Conservation (phyloP, 2,888 invertebrate genomes). For the Agrenia bidenticulata region DNA sequence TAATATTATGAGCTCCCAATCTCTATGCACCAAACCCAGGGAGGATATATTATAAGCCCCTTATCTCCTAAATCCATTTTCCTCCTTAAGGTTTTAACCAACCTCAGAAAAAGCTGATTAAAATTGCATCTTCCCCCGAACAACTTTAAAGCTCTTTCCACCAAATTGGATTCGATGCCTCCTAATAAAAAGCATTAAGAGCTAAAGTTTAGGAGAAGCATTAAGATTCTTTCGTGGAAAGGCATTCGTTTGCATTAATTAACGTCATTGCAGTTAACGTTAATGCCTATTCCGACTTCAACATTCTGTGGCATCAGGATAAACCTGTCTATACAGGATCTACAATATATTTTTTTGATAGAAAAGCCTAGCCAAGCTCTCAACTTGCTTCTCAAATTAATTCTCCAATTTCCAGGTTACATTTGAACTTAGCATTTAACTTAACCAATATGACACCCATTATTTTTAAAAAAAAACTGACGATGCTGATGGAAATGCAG, state of each 20-base stretch:
- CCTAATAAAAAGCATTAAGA: slow-evolving; percentile 10
- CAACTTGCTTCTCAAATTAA: no score
- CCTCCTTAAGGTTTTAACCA: neutral
- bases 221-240: slow-evolving; percentile 15
- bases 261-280: slow-evolving; percentile 15
- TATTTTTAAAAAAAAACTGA: no score
- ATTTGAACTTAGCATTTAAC: no score
- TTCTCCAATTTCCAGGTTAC: no score
- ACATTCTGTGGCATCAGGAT: neutral
- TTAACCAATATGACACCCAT: no score
- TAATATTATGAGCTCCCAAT: no score
- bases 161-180: neutral
- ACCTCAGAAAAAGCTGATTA: slow-evolving; percentile 7
- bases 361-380: no score
- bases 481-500: no score
- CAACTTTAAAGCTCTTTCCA: neutral
- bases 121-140: slow-evolving; percentile 10
- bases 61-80: slow-evolving; percentile 18
- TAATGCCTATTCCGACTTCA: neutral
- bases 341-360: no score
- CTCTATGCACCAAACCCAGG: neutral
- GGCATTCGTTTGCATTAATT: slow-evolving; percentile 20
- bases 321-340: neutral
- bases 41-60: slow-evolving; percentile 4
- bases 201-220: neutral